Evolutionary conservation across 2,888 invertebrate genomes (phyloP).

Genomic region (Micoletzkya japonica): DNA sequence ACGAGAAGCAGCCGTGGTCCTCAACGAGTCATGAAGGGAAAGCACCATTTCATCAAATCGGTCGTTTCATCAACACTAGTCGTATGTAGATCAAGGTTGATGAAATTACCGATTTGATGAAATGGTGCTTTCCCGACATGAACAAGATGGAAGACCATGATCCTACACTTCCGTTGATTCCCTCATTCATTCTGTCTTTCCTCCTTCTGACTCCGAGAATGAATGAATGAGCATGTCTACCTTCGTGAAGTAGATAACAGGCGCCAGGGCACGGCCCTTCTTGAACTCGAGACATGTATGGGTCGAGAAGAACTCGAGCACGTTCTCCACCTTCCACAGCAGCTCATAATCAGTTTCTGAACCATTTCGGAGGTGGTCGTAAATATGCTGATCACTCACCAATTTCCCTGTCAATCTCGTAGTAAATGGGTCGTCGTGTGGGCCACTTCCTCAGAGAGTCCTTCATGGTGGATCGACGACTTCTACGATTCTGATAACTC

Average conservation of each 20-base stretch:
- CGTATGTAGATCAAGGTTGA: neutral
- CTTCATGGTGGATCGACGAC: slow-evolving; percentile 19
- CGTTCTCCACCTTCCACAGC: slow-evolving; percentile 27
- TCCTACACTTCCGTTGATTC: no score
- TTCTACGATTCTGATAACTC: neutral
- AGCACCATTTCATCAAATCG: neutral
- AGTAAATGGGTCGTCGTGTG: slow-evolving; percentile 1
- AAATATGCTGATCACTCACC: neutral
- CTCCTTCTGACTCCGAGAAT: neutral
- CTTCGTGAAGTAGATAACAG: slow-evolving; percentile 11
- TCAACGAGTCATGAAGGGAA: neutral
- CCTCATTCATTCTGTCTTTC: no score
- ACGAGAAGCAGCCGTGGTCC: slow-evolving; percentile 22
- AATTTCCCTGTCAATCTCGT: slow-evolving; percentile 13
- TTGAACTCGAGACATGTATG: slow-evolving; percentile 26
- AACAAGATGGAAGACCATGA: no score
- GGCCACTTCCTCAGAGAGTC: slow-evolving; percentile 24
- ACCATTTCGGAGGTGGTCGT: neutral
- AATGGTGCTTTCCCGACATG: neutral
- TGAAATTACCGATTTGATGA: neutral
- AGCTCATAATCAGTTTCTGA: slow-evolving; percentile 18
- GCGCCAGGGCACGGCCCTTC: neutral
- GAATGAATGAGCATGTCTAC: neutral
- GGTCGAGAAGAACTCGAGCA: slow-evolving; percentile 2
- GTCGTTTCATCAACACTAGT: neutral